Conservation (phyloP, 2,797 vertebrate species). For the Psittacula derbiana region DNA sequence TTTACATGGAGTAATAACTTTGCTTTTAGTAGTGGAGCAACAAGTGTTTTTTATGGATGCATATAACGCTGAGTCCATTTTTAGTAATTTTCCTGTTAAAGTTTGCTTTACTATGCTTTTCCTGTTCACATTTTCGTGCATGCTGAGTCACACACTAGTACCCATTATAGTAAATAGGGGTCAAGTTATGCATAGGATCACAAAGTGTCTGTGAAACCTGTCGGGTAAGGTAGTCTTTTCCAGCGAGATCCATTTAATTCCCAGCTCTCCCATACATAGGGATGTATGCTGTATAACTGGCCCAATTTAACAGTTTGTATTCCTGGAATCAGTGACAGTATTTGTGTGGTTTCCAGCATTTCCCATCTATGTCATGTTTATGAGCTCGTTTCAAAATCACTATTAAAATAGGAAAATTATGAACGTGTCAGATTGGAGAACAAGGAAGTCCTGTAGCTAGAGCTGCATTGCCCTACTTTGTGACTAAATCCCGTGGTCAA, state of each 20-base stretch:
- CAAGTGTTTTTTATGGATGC: background rate
- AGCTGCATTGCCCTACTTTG: background rate
- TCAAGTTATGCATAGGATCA: background rate
- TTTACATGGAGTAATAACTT: background rate
- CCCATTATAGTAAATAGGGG: background rate
- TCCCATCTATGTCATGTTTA: background rate
- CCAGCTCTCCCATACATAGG: background rate
- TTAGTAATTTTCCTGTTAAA: background rate
- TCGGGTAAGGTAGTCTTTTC: background rate
- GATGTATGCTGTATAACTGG: accelerated
- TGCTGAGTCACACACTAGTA: background rate
- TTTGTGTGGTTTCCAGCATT: background rate
- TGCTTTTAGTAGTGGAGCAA: background rate
- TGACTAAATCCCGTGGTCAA: background rate
- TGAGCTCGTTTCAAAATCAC: background rate
- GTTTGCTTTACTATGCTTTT: background rate
- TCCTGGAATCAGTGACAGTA: background rate
- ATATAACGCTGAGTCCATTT: background rate
- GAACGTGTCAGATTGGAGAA: background rate
- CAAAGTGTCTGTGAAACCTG: background rate
- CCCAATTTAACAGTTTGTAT: background rate
- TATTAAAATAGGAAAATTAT: background rate
- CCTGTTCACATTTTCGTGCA: background rate
- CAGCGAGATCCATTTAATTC: background rate
- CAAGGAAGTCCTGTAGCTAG: background rate